Conservation (phyloP, 2,888 invertebrate species). For the Griposia aprilina region DNA sequence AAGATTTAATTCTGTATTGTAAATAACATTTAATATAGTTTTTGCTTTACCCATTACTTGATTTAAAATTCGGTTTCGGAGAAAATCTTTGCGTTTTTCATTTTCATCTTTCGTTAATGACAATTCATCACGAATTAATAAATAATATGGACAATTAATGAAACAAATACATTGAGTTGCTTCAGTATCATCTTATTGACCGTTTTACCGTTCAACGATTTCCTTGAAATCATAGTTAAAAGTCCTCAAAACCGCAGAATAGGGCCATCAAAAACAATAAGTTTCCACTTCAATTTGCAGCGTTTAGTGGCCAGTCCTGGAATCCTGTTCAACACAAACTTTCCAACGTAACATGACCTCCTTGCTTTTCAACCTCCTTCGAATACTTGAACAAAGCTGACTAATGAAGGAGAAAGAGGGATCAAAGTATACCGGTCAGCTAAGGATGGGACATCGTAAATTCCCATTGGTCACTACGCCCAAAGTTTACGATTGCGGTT, state of each 20-base stretch:
- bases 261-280: constrained; percentile 69
- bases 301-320: constrained; percentile 63
- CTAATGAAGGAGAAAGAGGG: constrained; percentile 31
- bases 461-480: constrained; percentile 70
- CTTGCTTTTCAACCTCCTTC: constrained; percentile 29
- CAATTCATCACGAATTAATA: no score
- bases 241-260: constrained; percentile 42
- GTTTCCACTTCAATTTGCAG: constrained; percentile 69
- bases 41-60: background rate
- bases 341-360: constrained; percentile 68
- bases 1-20: background rate
- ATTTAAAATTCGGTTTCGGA: background rate
- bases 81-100: background rate
- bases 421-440: constrained; percentile 59
- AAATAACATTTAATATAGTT: background rate
- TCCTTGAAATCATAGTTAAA: background rate
- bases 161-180: background rate
- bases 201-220: background rate
- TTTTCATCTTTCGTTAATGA: background rate
- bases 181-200: background rate
- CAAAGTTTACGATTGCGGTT: constrained; percentile 74
- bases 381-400: constrained; percentile 20
- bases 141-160: no score
- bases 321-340: constrained; percentile 61
- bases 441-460: constrained; percentile 70